Conservation (phyloP, 2,113 vertebrate species). For the Oncorhynchus gorbuscha region DNA sequence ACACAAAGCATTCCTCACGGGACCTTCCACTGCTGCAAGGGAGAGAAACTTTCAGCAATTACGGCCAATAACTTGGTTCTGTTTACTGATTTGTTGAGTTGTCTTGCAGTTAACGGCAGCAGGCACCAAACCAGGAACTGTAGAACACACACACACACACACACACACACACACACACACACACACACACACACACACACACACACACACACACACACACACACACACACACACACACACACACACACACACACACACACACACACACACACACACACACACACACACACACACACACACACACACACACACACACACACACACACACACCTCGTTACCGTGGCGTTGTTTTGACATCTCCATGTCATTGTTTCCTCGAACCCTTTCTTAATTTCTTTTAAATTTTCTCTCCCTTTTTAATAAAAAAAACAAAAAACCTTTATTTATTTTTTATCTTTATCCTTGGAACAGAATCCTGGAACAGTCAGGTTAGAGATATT, state of each 20-base stretch:
- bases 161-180: neutral
- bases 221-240: neutral
- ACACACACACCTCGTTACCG: neutral
- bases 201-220: neutral
- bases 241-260: neutral
- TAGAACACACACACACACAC: neutral
- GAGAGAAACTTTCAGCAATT: constrained; percentile 18
- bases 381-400: constrained; percentile 6
- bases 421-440: neutral
- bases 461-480: constrained; percentile 20
- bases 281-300: constrained; percentile 24
- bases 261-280: no score
- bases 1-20: constrained; percentile 25
- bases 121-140: neutral
- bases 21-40: constrained; percentile 8
- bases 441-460: constrained; percentile 25
- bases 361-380: no score
- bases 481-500: no score
- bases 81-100: neutral
- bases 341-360: neutral
- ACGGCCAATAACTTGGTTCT: constrained; percentile 17
- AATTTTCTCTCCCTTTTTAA: neutral
- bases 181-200: neutral
- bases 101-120: constrained; percentile 23
- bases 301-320: neutral